phyloP scores from a whole-genome alignment of 2,888 invertebrate genomes.

The Aproaerema taeniolella region DNA sequence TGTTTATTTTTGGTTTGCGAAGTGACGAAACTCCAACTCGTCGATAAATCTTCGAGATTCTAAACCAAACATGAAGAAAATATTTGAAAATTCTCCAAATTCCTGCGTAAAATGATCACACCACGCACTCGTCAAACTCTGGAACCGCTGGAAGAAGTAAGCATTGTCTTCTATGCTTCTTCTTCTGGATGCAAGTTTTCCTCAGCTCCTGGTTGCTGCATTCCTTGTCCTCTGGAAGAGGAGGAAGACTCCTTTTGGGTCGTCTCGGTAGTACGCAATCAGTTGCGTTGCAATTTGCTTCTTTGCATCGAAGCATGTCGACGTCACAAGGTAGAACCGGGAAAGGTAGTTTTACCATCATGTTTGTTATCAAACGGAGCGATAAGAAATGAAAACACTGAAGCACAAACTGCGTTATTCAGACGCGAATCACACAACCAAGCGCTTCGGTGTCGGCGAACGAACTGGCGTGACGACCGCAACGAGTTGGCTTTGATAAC shows the following conservation, averaged over 20 bases:
- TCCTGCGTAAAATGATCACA: too few relatives aligned
- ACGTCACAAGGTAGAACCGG: conserved; percentile 49
- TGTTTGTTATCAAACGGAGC: too few relatives aligned
- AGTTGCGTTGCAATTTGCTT: conserved; percentile 48
- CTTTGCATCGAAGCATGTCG: conserved; percentile 57
- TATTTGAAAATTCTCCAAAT: too few relatives aligned
- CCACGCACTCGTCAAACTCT: conserved; percentile 61
- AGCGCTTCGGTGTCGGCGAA: conserved; percentile 31
- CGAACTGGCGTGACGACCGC: conserved; percentile 32
- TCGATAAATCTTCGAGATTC: too few relatives aligned
- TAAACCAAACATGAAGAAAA: too few relatives aligned
- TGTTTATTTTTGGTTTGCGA: background rate
- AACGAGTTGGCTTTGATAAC: conserved; percentile 23
- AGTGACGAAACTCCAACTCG: too few relatives aligned
- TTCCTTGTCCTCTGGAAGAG: conserved; percentile 63
- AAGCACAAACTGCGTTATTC: too few relatives aligned
- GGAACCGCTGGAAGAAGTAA: conserved; percentile 51
- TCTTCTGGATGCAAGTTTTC: conserved; percentile 42
- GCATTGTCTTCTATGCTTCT: conserved; percentile 50
- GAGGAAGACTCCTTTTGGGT: conserved; percentile 51
- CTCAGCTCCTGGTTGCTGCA: conserved; percentile 53
- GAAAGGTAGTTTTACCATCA: conserved; percentile 57
- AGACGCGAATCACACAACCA: too few relatives aligned
- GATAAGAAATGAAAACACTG: too few relatives aligned
- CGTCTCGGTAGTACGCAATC: conserved; percentile 58